Base-by-base conservation (phyloP, 2,113 vertebrate species). In the Sylvilagus bachmani region DNA sequence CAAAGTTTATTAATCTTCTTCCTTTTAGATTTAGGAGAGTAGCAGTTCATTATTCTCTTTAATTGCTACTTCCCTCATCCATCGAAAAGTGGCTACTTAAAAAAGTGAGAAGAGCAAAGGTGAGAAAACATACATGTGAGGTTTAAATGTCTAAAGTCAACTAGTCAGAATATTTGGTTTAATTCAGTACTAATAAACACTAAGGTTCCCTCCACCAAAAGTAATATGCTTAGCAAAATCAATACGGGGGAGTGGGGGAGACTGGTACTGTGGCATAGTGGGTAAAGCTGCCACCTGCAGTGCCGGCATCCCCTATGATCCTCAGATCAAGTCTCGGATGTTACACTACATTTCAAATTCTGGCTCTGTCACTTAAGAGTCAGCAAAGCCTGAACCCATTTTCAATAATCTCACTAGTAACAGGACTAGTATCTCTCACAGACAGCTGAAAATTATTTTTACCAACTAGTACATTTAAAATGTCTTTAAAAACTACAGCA, bases 11-110 rank as follows among this genome's bases (percentile, higher is more conserved):
- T 69, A 61, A 58, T 67, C 53, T 61, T 36, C 10, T 55, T 88
- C 22, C 44, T 89, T 88, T 67, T 62, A 93, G 13, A 81, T 70
- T 74, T 91, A 58, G 66, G 16, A 70, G 9, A 73, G 17, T 33
- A 79, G 49, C 38, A 67, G 64, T 93, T 71, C 81, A 70, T n/a
- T 86, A 49, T 58, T 86, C 67, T 82, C 44, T 64, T 66, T 44
- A 71, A 55, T 53, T 71, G 25, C 3, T 77, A 83, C 16, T 73
- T 82, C 27, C 33, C 5, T 78, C 29, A 25, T 7, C 22, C 24
- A 31, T 21, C 7, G 66, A 58, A 93, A 86, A 93, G 75, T 80
- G n/a, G 62, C 67, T 67, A 75, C 25, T 93, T 74, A 93, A 78
- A 92, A 90, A 73, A 83, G 25, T 78, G 14, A 87, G n/a, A n/a